phyloP scores from a whole-genome alignment of 2,113 vertebrate genomes.

The Ellobius talpinus region DNA sequence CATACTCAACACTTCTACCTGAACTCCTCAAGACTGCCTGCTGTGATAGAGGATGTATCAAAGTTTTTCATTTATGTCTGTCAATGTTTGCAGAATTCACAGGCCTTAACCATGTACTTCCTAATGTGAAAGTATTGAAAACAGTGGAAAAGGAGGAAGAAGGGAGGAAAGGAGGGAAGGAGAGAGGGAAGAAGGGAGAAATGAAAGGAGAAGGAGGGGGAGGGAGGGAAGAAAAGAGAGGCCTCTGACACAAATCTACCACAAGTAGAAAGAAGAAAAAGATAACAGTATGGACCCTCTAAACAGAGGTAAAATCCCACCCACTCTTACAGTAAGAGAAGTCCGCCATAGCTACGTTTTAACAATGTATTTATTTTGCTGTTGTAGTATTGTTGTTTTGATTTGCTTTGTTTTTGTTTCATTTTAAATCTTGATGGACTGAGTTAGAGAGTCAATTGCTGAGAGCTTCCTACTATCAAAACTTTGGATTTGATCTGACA shows the following conservation, averaged over 20 bases:
- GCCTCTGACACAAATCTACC: constrained; percentile 16
- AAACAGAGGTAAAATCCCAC: background rate
- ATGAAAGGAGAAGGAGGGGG: accelerated
- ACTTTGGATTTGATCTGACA: background rate
- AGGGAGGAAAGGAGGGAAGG: background rate
- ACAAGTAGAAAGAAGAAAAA: background rate
- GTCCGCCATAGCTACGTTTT: background rate
- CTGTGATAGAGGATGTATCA: background rate
- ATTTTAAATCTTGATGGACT: constrained; percentile 4
- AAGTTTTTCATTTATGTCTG: background rate
- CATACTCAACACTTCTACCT: background rate
- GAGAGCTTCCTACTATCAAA: constrained; percentile 3
- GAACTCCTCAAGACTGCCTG: background rate
- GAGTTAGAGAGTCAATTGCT: background rate
- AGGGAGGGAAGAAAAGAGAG: background rate
- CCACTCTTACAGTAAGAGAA: background rate
- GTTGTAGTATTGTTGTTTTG: background rate
- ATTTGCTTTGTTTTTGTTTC: background rate
- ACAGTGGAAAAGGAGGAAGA: too few species aligned
- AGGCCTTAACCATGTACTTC: background rate
- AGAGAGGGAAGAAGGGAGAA: accelerated
- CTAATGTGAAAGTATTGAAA: background rate
- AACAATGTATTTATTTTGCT: background rate
- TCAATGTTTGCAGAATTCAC: background rate
- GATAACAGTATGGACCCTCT: background rate